These are phyloP conservation scores for Nannoperca australis DNA, from an alignment of 2,797 vertebrate genomes.

Conservation along the genomic window DNA sequence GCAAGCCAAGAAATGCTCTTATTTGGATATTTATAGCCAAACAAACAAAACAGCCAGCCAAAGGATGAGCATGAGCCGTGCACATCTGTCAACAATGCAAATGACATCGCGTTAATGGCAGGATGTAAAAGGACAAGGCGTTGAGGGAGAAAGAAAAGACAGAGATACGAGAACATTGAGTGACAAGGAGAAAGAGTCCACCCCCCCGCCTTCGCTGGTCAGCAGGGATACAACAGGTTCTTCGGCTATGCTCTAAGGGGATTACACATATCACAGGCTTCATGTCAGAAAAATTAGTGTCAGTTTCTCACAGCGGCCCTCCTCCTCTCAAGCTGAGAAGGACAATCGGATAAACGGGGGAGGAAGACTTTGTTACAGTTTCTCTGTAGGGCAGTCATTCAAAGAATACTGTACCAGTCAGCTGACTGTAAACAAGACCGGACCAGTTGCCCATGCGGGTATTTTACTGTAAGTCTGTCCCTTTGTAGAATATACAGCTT, in stretches of 20 bases:
- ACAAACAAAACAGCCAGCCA: constrained; percentile 33
- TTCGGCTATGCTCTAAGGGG: constrained; percentile 69
- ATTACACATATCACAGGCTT: constrained; percentile 80
- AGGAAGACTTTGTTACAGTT: constrained; percentile 36
- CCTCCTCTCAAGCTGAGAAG: constrained; percentile 52
- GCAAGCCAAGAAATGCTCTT: constrained; percentile 27
- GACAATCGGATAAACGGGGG: constrained; percentile 56
- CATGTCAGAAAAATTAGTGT: constrained; percentile 76
- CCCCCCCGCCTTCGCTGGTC: constrained; percentile 43
- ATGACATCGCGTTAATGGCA: constrained; percentile 17
- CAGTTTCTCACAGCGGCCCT: constrained; percentile 57
- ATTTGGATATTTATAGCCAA: constrained; percentile 56
- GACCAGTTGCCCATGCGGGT: background rate
- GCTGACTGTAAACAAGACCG: background rate
- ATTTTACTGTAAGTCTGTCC: background rate
- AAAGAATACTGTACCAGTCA: constrained; percentile 7
- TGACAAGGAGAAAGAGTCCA: constrained; percentile 32
- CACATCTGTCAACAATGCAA: constrained; percentile 31
- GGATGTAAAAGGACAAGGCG: constrained; percentile 18
- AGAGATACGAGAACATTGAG: constrained; percentile 8
- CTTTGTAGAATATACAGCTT: background rate
- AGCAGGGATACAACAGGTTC: constrained; percentile 63
- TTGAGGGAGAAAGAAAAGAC: background rate
- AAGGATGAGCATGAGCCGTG: constrained; percentile 7
- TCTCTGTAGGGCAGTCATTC: constrained; percentile 18